Evolutionary conservation across 2,797 vertebrate species (phyloP).

Genomic region (Poeciliopsis turneri): DNA sequence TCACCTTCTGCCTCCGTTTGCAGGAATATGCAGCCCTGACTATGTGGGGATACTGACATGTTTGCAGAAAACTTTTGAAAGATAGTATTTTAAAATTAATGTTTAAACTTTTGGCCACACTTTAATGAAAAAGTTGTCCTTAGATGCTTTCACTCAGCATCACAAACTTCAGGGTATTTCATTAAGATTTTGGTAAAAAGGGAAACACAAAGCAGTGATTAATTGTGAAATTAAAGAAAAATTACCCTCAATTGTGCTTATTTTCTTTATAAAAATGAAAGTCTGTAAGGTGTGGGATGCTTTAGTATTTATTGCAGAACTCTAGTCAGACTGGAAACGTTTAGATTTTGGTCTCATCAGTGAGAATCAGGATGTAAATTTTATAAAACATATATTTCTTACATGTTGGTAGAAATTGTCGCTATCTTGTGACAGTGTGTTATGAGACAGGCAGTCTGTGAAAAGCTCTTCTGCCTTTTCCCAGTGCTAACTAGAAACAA

Average conservation of each 20-base stretch:
- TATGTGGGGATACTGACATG: too few relatives aligned
- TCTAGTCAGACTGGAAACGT: too few relatives aligned
- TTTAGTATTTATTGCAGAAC: not conserved
- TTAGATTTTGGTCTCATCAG: too few relatives aligned
- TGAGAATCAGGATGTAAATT: too few relatives aligned
- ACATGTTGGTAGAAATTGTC: too few relatives aligned
- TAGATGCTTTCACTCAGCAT: not conserved
- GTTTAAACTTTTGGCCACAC: not conserved
- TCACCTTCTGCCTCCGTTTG: not conserved
- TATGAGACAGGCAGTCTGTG: too few relatives aligned
- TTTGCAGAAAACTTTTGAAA: not conserved
- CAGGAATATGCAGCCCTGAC: not conserved
- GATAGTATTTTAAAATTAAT: not conserved
- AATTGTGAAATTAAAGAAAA: not conserved
- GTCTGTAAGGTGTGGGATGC: not conserved
- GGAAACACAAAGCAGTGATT: not conserved
- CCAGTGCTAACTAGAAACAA: too few relatives aligned
- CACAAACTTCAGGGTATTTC: not conserved
- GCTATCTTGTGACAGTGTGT: too few relatives aligned
- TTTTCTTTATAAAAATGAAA: not conserved
- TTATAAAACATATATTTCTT: too few relatives aligned
- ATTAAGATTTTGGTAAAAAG: not conserved
- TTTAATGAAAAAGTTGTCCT: not conserved
- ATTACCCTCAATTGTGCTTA: not conserved
- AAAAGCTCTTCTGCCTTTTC: too few relatives aligned